Evolutionary conservation across 2,888 invertebrate genomes (phyloP).

Genomic region (Xylocampa areola): DNA sequence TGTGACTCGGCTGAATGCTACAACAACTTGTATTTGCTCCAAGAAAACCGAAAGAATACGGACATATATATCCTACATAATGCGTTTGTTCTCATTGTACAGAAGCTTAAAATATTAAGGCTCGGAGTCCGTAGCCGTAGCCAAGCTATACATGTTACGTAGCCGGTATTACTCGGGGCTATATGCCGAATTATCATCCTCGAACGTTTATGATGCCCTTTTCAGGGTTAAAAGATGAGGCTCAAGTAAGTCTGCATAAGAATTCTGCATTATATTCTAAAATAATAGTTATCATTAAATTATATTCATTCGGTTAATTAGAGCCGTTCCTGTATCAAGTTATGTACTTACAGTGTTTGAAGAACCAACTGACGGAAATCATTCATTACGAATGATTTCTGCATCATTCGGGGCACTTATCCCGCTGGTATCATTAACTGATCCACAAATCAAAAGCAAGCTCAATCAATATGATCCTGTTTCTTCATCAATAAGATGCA

Average conservation of each 20-base stretch:
- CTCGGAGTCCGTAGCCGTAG: conserved; percentile 6
- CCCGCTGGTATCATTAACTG: conserved; percentile 12
- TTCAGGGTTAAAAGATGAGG: conserved; percentile 15
- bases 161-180: conserved; percentile 16
- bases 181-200: conserved; percentile 34
- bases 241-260: conserved; percentile 6
- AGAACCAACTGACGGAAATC: conserved; percentile 26
- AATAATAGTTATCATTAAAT: background rate
- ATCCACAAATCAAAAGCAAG: conserved; percentile 24
- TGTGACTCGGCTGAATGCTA: conserved; percentile 21
- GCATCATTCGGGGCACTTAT: conserved; percentile 14
- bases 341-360: conserved; percentile 25
- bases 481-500: no score
- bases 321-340: conserved; percentile 9
- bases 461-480: background rate
- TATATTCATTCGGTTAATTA: conserved; percentile 5
- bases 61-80: conserved; percentile 15
- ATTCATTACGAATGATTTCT: conserved; percentile 18
- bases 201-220: conserved; percentile 24
- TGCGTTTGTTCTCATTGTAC: conserved; percentile 44
- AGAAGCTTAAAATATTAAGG: conserved; percentile 50
- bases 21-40: conserved; percentile 36
- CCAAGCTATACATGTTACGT: conserved; percentile 29
- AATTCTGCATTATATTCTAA: background rate
- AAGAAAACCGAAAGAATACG: conserved; percentile 36